Percentiles rank a stretch among this genome's conserved stretches.
Conservation (phyloP, 2,888 invertebrate genomes). For the Xestia ashworthii region DNA sequence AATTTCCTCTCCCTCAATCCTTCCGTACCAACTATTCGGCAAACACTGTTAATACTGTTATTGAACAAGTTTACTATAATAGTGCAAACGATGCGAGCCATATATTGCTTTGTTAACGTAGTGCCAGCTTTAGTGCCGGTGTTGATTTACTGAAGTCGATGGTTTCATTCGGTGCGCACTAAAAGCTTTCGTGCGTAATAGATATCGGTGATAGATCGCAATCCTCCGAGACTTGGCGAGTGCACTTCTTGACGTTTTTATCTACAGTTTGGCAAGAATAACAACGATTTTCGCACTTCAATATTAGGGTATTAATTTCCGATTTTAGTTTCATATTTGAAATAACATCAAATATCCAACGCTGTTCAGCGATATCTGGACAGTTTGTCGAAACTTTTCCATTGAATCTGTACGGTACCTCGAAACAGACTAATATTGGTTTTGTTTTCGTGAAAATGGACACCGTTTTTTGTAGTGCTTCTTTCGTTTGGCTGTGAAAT, state of each 20-base stretch:
- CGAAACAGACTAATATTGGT: conserved; percentile 21
- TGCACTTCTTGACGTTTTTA: conserved; percentile 62
- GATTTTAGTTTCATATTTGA: conserved; percentile 1
- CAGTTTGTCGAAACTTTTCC: conserved; percentile 28
- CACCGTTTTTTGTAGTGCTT: conserved; percentile 54
- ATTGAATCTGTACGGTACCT: conserved; percentile 27
- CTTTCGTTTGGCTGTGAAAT: conserved; percentile 46
- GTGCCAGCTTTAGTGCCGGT: conserved; percentile 58
- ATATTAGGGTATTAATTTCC: conserved; percentile 30
- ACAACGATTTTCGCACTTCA: conserved; percentile 34
- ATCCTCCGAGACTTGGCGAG: conserved; percentile 56
- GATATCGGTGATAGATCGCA: conserved; percentile 66
- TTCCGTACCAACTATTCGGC: conserved; percentile 70
- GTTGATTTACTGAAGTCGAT: conserved; percentile 65
- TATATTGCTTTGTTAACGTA: conserved; percentile 52
- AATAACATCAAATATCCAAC: conserved; percentile 27
- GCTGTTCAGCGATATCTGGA: conserved; percentile 5
- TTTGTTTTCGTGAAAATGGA: conserved; percentile 47
- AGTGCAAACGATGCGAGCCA: conserved; percentile 33
- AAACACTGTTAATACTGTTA: conserved; percentile 55
- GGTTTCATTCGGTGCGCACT: conserved; percentile 69
- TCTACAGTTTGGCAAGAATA: conserved; percentile 44
- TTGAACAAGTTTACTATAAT: conserved; percentile 46
- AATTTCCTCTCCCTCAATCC: conserved; percentile 75
- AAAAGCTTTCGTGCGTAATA: conserved; percentile 75